phyloP scores from a whole-genome alignment of 2,113 vertebrate genomes.

The Toxotes jaculatrix region DNA sequence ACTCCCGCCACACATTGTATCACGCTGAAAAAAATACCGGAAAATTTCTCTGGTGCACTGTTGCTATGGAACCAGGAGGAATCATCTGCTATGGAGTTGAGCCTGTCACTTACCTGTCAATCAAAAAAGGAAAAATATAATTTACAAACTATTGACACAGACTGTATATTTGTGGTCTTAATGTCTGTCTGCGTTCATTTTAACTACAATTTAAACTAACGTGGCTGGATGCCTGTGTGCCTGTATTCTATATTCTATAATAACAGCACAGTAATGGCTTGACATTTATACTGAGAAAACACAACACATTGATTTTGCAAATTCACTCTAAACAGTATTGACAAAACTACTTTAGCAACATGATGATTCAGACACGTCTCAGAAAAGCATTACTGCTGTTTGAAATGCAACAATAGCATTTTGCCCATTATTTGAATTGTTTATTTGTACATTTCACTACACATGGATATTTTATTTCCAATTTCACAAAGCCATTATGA shows the following conservation, averaged over 20 bases:
- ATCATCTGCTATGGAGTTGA: too few species aligned
- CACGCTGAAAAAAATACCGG: too few species aligned
- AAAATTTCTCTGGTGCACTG: too few species aligned
- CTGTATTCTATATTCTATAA: background rate
- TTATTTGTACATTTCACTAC: conserved; percentile 12
- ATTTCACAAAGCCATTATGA: conserved; percentile 32
- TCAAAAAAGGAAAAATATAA: too few species aligned
- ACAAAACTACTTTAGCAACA: background rate
- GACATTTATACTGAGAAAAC: background rate
- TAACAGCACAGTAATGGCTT: background rate
- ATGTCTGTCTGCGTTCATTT: too few species aligned
- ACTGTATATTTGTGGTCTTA: too few species aligned
- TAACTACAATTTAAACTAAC: too few species aligned
- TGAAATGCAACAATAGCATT: conserved; percentile 5
- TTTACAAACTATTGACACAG: background rate
- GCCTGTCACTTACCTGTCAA: too few species aligned
- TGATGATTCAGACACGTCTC: background rate
- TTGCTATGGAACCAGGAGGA: too few species aligned
- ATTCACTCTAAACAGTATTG: background rate
- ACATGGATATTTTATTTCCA: conserved; percentile 25
- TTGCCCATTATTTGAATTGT: background rate
- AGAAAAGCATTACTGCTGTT: background rate
- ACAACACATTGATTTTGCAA: conserved; percentile 3
- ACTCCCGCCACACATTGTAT: too few species aligned
- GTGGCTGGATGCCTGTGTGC: background rate